Base-by-base conservation (phyloP, 2,888 invertebrate genomes). In the Cantharis rustica region DNA sequence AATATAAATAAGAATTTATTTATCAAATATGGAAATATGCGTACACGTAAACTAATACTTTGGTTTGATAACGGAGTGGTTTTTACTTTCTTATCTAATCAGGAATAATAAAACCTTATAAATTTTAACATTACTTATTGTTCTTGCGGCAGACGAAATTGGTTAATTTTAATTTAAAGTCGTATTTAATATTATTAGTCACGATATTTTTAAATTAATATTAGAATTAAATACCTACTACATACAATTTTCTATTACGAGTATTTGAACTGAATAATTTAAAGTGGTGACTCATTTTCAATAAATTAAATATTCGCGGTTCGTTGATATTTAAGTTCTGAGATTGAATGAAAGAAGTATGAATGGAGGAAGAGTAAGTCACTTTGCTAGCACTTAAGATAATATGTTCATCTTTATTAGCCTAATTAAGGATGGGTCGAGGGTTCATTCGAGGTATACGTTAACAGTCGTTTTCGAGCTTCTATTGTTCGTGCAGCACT, bases 401-500 rank as follows among this genome's bases (percentile, higher is more conserved):
- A 27, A 27, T 66, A 66, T 66, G 20, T 66, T 20, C 64, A 66
- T 16, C 73, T 71, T 74, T 64, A 69, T 77, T 77, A 76, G 79
- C 74, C 76, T 73, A 80, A 80, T 83, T 83, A 80, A 84, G 79
- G 79, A 82, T 81, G 81, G 80, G 82, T 80, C 80, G 80, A 79
- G 80, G 79, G 82, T 83, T 82, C 83, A 83, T 76, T 77, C 80
- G 83, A 81, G 82, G 82, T 81, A 80, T 79, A 73, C 61, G 73
- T 17, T 17, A 16, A 26, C 17, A 64, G 62, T 61, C 71, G 68
- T 20, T n/a, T 11, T 16, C 68, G 11, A 68, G 61, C 72, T 26
- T 62, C 69, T 74, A 74, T 76, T 69, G 74, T 47, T 61, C 23
- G 71, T 70, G 64, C 73, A 76, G 62, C 76, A n/a, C 47, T 47